Base-by-base conservation (phyloP, 2,797 vertebrate species). In the Tokudaia muenninki region DNA sequence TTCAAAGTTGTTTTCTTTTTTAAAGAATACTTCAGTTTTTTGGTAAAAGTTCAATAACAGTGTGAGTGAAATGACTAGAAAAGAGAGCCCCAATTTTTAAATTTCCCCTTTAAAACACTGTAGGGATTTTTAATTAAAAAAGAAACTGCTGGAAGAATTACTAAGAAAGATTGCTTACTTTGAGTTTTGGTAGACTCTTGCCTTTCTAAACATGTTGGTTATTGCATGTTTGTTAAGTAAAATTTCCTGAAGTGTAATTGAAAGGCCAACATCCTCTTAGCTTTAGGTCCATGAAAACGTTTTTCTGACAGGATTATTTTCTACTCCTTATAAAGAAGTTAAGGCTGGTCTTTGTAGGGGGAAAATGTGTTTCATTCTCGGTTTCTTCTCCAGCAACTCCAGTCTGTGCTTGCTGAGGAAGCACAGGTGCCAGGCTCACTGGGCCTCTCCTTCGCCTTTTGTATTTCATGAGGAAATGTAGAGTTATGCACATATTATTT, bases 221-320 rank as follows among this genome's bases (percentile, higher is more conserved):
- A 14, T 50, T 90, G 41, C 13, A 34, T 87, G n/a, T 67, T 90
- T 91, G 63, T 87, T 55, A 67, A 83, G 63, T 61, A 67, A 34
- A 89, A 82, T 70, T 83, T 6, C 50, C 31, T 55, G 4, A 67
- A 74, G 21, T 37, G 3, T 84, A 59, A 4, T 52, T 80, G 65
- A 57, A 84, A 96, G 70, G 61, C 65, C 81, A 14, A 1, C 4
- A 41, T 34, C n/a, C 21, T 67, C 59, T 41, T 65, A 78, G 50
- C 50, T 82, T 86, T 72, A 19, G 77, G 14, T 74, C 50, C n/a
- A 24, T 75, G 79, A 34, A 34, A 31, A 24, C 57, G 37, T 90
- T 47, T 92, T 88, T 83, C 79, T 75, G 91, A 83, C 93, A 94
- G 57, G 55, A 63, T 78, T 82, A 14, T 75, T 95, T 94, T 95